Conservation (phyloP, 2,113 vertebrate genomes). For the Pelecanoides urinatrix region DNA sequence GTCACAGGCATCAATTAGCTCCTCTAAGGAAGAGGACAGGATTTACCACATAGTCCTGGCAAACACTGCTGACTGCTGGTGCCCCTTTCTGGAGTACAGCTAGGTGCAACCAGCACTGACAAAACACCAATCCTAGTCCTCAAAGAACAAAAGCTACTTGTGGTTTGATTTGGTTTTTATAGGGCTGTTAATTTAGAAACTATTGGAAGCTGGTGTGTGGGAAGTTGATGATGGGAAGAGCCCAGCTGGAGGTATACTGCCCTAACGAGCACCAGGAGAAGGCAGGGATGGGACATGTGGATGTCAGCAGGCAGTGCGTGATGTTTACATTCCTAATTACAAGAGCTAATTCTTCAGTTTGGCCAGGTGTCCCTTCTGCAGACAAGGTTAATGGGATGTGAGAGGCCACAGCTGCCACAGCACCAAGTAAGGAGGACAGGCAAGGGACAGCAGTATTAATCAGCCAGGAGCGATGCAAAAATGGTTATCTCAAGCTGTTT, state of each 20-base stretch:
- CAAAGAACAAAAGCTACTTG: background rate
- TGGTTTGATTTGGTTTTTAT: background rate
- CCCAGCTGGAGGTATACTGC: background rate
- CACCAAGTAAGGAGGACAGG: constrained; percentile 26
- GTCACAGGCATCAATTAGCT: background rate
- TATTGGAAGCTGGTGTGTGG: background rate
- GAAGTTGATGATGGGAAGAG: background rate
- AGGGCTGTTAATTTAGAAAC: background rate
- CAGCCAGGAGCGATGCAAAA: constrained; percentile 14
- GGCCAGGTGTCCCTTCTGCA: constrained; percentile 70
- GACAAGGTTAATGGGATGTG: constrained; percentile 73
- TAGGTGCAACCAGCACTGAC: background rate
- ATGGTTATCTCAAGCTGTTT: constrained; percentile 40
- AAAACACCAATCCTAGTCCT: accelerated
- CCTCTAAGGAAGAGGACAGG: background rate
- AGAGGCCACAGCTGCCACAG: constrained; percentile 66
- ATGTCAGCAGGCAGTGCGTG: background rate
- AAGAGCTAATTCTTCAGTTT: constrained; percentile 36
- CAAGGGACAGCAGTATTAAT: constrained; percentile 45
- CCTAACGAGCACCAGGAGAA: background rate
- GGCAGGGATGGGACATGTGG: background rate
- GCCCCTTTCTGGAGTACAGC: too few species aligned
- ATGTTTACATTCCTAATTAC: constrained; percentile 67
- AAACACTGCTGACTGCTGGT: background rate
- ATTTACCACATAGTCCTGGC: background rate